Conservation (phyloP, 2,113 vertebrate species). For the Odontesthes bonariensis region DNA sequence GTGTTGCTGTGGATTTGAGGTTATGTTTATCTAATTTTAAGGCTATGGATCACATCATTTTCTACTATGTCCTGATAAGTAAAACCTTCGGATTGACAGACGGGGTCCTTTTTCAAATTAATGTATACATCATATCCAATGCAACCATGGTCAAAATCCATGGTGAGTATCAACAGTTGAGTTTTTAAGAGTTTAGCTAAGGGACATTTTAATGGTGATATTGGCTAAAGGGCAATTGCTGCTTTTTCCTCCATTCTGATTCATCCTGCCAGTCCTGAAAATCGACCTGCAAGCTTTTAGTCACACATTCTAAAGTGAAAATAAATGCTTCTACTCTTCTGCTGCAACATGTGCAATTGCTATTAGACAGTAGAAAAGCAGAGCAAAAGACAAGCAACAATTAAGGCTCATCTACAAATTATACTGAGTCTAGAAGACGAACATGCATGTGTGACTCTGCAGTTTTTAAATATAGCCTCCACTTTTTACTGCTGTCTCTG, state of each 20-base stretch:
- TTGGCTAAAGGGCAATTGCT: background rate
- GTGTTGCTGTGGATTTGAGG: too few species aligned
- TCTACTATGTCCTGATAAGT: too few species aligned
- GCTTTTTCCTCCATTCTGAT: background rate
- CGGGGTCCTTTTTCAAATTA: too few species aligned
- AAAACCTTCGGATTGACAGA: too few species aligned
- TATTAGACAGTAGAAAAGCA: background rate
- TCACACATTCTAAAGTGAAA: background rate
- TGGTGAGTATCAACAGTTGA: background rate
- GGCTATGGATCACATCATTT: too few species aligned
- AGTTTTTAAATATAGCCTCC: constrained; percentile 57
- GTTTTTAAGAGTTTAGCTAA: background rate
- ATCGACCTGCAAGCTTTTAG: background rate
- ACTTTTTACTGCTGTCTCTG: constrained; percentile 46
- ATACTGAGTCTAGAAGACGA: background rate
- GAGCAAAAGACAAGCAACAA: background rate
- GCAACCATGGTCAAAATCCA: too few species aligned
- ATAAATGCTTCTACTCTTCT: background rate
- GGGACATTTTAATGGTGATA: background rate
- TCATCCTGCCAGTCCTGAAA: constrained; percentile 3
- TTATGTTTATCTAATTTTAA: too few species aligned
- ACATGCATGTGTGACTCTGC: constrained; percentile 39
- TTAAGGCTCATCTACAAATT: constrained; percentile 1
- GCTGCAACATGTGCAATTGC: background rate
- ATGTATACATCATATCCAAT: too few species aligned